Evolutionary conservation across 92 coral and sea anemone species (phyloP), one percentile per base, ranked within the genome.

Genomic region (Epizoanthus rinbou): DNA sequence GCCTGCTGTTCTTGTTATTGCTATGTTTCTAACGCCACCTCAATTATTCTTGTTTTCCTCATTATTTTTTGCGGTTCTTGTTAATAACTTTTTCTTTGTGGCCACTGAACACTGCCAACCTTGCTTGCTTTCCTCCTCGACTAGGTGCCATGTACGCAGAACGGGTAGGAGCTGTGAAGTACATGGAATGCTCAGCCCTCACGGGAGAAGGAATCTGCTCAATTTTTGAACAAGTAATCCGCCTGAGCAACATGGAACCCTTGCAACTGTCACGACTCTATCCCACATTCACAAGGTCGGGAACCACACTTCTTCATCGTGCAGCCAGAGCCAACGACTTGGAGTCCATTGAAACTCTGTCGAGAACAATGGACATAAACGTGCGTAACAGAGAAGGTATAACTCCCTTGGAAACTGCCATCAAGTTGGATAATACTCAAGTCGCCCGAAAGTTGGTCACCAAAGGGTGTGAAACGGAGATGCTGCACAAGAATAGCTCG

Each of bases 81-180:
- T 25, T 18, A n/a, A n/a, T n/a, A n/a, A n/a, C 31, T 28, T 28
- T 28, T 28, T 28, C 31, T n/a, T n/a, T n/a, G 31, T 28, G 31
- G 31, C 31, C 31, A 2, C 1, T 2, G 31, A 28, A 28, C 31
- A 28, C 31, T 28, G 31, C 31, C 31, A 28, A 28, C 31, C 31
- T 28, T 28, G 31, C 31, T 28, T 28, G 31, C 31, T 9, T 17
- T 65, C 71, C 33, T 50, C 22, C 58, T 11, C 24, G 28, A 43
- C 24, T 57, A 78, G 98, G 98, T 45, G 84, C 91, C 72, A 75
- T 84, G 69, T 89, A 84, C 76, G 98, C 95, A 10, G 90, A 93
- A 52, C 86, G 85, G 50, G 87, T 73, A 21, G 98, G 98, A 17
- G 98, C 95, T 16, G 95, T 91, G 10, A 91, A 87, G 92, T 93